phyloP scores from a whole-genome alignment of 2,888 invertebrate genomes.

The Pyrochroa serraticornis region DNA sequence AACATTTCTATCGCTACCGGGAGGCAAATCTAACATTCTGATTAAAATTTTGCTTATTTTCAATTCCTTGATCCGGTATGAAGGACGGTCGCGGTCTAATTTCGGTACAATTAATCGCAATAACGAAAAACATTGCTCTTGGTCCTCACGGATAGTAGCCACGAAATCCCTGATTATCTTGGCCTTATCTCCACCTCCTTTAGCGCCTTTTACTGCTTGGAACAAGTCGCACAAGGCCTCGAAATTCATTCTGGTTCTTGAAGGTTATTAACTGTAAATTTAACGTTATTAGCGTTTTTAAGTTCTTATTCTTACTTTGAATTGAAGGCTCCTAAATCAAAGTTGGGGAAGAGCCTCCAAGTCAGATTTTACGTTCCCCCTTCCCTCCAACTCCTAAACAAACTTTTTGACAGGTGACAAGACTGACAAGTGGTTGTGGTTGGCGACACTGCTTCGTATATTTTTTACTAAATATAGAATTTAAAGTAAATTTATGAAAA shows the following conservation, averaged over 20 bases:
- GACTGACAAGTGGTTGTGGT: too few species aligned
- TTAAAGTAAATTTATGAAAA: too few species aligned
- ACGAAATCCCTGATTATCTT: conserved; percentile 32
- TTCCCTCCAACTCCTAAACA: too few species aligned
- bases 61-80: conserved; percentile 83
- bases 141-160: conserved; percentile 56
- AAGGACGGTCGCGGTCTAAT: conserved; percentile 77
- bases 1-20: conserved; percentile 64
- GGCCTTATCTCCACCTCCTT: conserved; percentile 57
- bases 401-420: too few species aligned
- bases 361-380: too few species aligned
- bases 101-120: conserved; percentile 81
- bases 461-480: too few species aligned
- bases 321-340: too few species aligned
- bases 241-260: conserved; percentile 55
- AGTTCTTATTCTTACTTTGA: too few species aligned
- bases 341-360: too few species aligned
- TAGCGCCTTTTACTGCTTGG: conserved; percentile 64
- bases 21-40: conserved; percentile 74
- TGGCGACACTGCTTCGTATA: too few species aligned
- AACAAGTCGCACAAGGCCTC: conserved; percentile 65
- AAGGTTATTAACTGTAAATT: too few species aligned
- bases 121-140: conserved; percentile 67
- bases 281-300: too few species aligned
- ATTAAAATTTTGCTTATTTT: conserved; percentile 75